Evolutionary conservation across 2,888 invertebrate species (phyloP), one percentile per base, ranked within the genome.

Genomic region (Orthonevra nobilis): DNA sequence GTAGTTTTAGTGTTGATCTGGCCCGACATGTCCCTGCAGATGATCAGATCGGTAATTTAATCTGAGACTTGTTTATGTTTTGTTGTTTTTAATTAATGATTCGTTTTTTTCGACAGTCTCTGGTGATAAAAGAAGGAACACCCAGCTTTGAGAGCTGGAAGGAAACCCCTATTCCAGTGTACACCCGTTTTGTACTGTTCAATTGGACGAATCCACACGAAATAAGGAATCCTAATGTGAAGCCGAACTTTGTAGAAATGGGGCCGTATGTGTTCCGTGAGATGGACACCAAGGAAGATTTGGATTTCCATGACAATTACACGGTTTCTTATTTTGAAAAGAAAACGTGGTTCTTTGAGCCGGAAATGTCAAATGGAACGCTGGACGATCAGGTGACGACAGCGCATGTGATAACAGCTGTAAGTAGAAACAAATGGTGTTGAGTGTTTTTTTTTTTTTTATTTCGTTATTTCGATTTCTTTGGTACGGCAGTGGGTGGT

Each of bases 151-250:
- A 90, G 0, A 91, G 94, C 82, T 97, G 97, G 97, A 89, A 91
- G 79, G 92, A 94, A 84, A 94, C 95, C 0, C 96, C 96, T 0
- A 92, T 96, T 75, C 95, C 96, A 0, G 94, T 96, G 92, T 95
- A 93, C 85, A 88, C 96, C 50, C 92, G 93, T 82, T 90, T 94
- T 81, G 92, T 91, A 85, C 89, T 96, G 85, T 96, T 93, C 85
- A 95, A 96, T 87, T 94, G 95, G 90, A 94, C 93, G 0, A 96
- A 96, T 87, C 90, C 92, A 0, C 89, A 92, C 4, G 92, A 94
- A 10, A 82, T 90, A 2, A 87, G 90, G 0, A 87, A 90, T 20
- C 86, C 87, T 0, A 89, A 89, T 79, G 87, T 90, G 0, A 92
- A 92, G 75, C 91, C 94, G 0, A 86, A 90, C 26, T 92, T 95